phyloP scores from a whole-genome alignment of 1,140 invertebrate genomes.

The Psix sp. region DNA sequence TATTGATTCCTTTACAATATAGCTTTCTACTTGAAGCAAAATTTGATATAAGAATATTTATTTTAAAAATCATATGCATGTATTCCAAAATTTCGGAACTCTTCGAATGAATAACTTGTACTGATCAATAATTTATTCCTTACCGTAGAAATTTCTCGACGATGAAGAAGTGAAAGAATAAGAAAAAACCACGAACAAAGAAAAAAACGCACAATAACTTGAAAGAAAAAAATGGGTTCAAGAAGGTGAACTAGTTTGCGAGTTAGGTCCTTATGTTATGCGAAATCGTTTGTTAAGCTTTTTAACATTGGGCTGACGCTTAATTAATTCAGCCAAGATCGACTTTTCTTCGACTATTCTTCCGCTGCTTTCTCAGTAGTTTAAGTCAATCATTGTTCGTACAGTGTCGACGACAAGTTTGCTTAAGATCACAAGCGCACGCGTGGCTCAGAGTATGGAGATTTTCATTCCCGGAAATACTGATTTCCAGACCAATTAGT shows the following conservation, averaged over 20 bases:
- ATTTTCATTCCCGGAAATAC: conserved; percentile 51
- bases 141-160: too few species aligned
- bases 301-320: conserved; percentile 22
- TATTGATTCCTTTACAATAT: too few species aligned
- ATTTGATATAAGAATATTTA: too few species aligned
- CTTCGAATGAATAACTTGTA: too few species aligned
- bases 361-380: conserved; percentile 39
- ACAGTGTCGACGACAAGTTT: conserved; percentile 27
- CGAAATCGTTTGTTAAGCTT: conserved; percentile 34
- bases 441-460: conserved; percentile 10
- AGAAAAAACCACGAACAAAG: background rate
- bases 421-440: conserved; percentile 14
- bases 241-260: conserved; percentile 38
- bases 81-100: too few species aligned
- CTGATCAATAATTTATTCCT: too few species aligned
- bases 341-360: conserved; percentile 37
- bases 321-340: conserved; percentile 37
- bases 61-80: too few species aligned
- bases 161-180: background rate
- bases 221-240: conserved; percentile 10
- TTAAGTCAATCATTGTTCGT: conserved; percentile 42
- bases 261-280: conserved; percentile 15
- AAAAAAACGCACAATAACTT: conserved; percentile 13
- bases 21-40: too few species aligned
- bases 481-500: conserved; percentile 69